phyloP scores from a whole-genome alignment of 2,888 invertebrate species.

The Amorpha juglandis region DNA sequence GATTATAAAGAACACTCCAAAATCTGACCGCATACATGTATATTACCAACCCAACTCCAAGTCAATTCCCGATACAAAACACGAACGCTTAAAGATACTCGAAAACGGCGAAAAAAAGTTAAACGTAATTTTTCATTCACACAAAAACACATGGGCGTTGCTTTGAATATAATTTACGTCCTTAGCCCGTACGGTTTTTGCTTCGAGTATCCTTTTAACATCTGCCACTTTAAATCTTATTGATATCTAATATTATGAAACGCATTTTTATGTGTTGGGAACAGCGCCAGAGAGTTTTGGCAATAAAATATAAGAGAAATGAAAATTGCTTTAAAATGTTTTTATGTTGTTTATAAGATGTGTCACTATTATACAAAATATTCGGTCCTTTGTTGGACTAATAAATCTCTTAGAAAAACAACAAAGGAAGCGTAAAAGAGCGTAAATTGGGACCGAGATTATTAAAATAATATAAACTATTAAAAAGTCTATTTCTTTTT shows the following conservation, averaged over 20 bases:
- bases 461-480: no score
- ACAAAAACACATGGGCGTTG: constrained; percentile 21
- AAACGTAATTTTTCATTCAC: constrained; percentile 21
- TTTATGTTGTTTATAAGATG: neutral
- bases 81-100: neutral
- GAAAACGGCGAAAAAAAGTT: constrained; percentile 9
- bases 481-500: no score
- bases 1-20: no score
- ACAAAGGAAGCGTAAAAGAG: neutral
- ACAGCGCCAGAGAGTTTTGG: neutral
- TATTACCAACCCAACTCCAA: neutral
- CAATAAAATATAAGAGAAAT: constrained; percentile 13
- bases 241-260: constrained; percentile 24
- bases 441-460: no score
- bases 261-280: constrained; percentile 19
- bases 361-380: neutral
- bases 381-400: neutral
- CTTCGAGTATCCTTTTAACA: constrained; percentile 22
- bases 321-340: neutral
- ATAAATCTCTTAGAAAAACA: neutral
- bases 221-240: constrained; percentile 25
- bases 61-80: neutral
- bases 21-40: neutral
- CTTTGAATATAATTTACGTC: constrained; percentile 20
- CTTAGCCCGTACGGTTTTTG: constrained; percentile 12